Conservation (phyloP, 1,140 invertebrate species). For the Oryctes rhinoceros region DNA sequence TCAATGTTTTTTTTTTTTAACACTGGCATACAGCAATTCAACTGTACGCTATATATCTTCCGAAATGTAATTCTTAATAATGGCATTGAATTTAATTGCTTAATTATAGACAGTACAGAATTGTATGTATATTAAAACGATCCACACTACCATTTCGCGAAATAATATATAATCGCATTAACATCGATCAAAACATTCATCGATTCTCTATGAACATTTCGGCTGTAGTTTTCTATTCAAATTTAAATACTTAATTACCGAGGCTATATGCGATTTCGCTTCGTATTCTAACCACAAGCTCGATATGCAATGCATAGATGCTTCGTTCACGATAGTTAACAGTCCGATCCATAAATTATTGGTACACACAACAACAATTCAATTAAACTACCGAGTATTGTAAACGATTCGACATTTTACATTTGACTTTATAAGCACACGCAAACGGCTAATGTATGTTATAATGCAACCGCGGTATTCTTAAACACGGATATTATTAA, state of each 20-base stretch:
- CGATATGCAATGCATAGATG: not conserved
- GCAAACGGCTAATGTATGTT: conserved; percentile 37
- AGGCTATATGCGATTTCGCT: not conserved
- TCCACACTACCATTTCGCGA: no score
- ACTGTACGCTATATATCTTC: no score
- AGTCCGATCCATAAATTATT: conserved; percentile 26
- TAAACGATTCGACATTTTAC: conserved; percentile 38
- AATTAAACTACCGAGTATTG: conserved; percentile 34
- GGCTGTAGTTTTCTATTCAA: not conserved
- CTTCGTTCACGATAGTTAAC: conserved; percentile 28
- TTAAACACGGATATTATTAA: conserved; percentile 29
- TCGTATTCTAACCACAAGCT: not conserved
- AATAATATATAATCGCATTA: no score
- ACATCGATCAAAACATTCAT: no score
- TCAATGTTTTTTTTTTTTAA: no score
- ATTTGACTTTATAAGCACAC: conserved; percentile 34
- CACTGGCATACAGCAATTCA: no score
- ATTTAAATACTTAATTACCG: conserved; percentile 12
- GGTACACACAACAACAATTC: conserved; percentile 34
- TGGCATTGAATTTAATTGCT: no score
- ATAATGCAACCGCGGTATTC: conserved; percentile 13
- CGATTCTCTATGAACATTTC: not conserved
- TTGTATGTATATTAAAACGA: no score
- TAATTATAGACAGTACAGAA: no score
- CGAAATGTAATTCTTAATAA: no score